Conservation (phyloP, 2,113 vertebrate genomes). For the Clarias batrachus region DNA sequence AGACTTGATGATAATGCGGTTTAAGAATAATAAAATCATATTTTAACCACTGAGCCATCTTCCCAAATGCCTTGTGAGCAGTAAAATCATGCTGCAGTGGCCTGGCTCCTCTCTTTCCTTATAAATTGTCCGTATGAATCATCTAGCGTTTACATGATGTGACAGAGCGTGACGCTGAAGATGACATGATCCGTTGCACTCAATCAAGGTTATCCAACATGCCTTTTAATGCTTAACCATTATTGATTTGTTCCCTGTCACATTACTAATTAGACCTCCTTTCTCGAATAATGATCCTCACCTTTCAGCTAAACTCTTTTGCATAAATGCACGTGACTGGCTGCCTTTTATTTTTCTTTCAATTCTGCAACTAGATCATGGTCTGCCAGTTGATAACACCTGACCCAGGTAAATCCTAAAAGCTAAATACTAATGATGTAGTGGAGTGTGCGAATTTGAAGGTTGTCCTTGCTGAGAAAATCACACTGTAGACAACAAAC, state of each 20-base stretch:
- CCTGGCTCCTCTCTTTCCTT: neutral
- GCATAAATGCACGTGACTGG: neutral
- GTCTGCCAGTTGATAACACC: neutral
- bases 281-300: neutral
- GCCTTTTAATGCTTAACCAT: neutral
- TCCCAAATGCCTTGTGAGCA: neutral
- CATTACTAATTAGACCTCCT: neutral
- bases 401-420: neutral
- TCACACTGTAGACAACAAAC: neutral
- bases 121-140: neutral
- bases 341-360: neutral
- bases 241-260: neutral
- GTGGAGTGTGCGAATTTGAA: neutral
- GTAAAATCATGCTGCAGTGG: neutral
- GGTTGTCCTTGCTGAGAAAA: neutral
- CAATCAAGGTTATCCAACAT: neutral
- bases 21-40: neutral
- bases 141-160: neutral
- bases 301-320: neutral
- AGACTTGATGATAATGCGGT: neutral
- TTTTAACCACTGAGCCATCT: slow-evolving; percentile 2
- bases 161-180: neutral
- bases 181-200: neutral
- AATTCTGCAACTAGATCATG: neutral
- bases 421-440: neutral